Percentiles rank a stretch among this genome's conserved stretches.
Evolutionary conservation across 2,113 vertebrate species (phyloP).

Genomic region (Artemisiospiza belli): DNA sequence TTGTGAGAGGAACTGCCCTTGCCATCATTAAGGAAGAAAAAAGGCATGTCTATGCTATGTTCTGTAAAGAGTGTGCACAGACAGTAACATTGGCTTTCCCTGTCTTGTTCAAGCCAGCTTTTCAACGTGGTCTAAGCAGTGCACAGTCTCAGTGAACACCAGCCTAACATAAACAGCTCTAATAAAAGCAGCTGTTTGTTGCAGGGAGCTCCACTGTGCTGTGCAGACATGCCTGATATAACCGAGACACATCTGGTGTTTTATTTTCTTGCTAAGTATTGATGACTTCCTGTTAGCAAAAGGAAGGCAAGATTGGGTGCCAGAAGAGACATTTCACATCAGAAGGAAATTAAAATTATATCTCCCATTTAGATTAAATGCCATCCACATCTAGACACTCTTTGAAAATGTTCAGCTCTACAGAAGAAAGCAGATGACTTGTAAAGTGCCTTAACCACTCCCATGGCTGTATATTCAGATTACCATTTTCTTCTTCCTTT

Average conservation of each 20-base stretch:
- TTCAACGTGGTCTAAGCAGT: not conserved
- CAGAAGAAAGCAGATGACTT: constrained; percentile 7
- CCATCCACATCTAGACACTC: not conserved
- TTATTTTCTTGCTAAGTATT: constrained; percentile 52
- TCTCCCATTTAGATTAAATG: constrained; percentile 12
- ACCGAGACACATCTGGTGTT: constrained; percentile 45
- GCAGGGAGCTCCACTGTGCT: not conserved
- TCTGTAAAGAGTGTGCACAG: not conserved
- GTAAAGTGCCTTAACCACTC: constrained; percentile 42
- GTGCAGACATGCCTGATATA: not conserved
- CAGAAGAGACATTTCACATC: constrained; percentile 40
- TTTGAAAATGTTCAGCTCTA: constrained; percentile 23
- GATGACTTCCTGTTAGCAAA: constrained; percentile 48
- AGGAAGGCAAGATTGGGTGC: constrained; percentile 21
- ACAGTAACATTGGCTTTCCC: not conserved
- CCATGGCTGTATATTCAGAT: constrained; percentile 18
- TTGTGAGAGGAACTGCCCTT: not conserved
- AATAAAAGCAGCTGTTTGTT: not conserved
- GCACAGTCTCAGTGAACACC: not conserved
- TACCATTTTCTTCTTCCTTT: constrained; percentile 29
- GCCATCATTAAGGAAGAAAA: not conserved
- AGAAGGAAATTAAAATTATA: constrained; percentile 48
- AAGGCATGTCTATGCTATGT: not conserved
- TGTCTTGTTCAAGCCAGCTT: not conserved
- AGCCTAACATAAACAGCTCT: not conserved